Evolutionary conservation across 2,797 vertebrate species (phyloP), one percentile per base, ranked within the genome.

Genomic region (Scomberomorus guttatus): DNA sequence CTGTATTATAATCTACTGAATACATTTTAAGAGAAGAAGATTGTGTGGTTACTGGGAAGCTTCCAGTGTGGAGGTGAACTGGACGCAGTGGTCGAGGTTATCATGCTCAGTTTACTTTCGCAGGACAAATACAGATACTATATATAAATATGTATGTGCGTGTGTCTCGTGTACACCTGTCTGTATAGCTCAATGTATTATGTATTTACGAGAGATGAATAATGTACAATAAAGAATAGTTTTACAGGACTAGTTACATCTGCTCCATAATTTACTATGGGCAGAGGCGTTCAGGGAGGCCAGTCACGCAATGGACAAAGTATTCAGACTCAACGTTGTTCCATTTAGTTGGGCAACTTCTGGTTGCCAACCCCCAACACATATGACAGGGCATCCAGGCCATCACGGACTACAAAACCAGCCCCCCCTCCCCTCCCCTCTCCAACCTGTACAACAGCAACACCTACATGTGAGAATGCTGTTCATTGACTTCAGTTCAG

Each of bases 171-270:
- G 63, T 63, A 64, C 54, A 60, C 56, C 46, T 34, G 60, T 79
- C 70, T 67, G 67, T 84, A 75, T 68, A 56, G 69, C 63, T 13
- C 54, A 79, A 55, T 72, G 51, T 51, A 89, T 91, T 89, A 88
- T 85, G 75, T 75, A 91, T 92, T 88, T 75, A 92, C 61, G 34
- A 79, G 82, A 50, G 57, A 90, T 93, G 61, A 93, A 93, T 91
- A 87, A 93, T 93, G 86, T 48, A 94, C 37, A 67, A 69, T 86
- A 81, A 89, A 89, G 86, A 92, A 85, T 89, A 80, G 61, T 91
- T 93, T 94, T 90, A 88, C 89, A 90, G 85, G 79, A 88, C 79
- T 75, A 29, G 89, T 90, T 93, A 90, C 83, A 92, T 79, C 76
- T 82, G 82, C 80, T 92, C 52, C 67, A 93, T 92, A 82, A 93